A percentile compares a stretch with the other conserved stretches of the same genome.
Evolutionary conservation across 2,888 invertebrate species (phyloP).

Genomic region (Ectobius pallidus): DNA sequence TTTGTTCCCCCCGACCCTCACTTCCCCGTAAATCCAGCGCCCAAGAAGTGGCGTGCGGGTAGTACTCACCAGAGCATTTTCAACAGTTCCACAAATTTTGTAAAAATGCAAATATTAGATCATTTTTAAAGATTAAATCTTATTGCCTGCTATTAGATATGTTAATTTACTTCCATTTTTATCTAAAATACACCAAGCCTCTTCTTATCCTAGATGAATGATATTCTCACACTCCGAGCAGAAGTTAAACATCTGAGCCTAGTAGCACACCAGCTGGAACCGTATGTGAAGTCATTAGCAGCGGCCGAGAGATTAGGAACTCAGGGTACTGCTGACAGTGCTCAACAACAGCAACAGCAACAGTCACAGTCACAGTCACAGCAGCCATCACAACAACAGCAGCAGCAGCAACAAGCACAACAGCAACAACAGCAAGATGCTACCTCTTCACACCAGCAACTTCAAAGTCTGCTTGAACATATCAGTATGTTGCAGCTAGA

Average conservation of each 20-base stretch:
- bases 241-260: slow-evolving; percentile 69
- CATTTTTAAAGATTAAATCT: too few relatives aligned
- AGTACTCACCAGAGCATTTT: too few relatives aligned
- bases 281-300: slow-evolving; percentile 65
- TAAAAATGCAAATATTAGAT: too few relatives aligned
- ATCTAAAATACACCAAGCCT: too few relatives aligned
- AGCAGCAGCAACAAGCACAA: slow-evolving; percentile 35
- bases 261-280: slow-evolving; percentile 68
- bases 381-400: slow-evolving; percentile 55
- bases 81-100: too few relatives aligned
- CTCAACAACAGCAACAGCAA: slow-evolving; percentile 49
- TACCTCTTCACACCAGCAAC: slow-evolving; percentile 53
- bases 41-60: too few relatives aligned
- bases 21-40: too few relatives aligned
- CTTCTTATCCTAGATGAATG: slow-evolving; percentile 72
- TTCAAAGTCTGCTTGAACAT: slow-evolving; percentile 62
- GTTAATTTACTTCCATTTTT: too few relatives aligned
- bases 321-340: slow-evolving; percentile 51
- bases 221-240: slow-evolving; percentile 66
- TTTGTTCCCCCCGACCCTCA: too few relatives aligned
- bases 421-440: slow-evolving; percentile 38
- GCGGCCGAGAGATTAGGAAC: slow-evolving; percentile 48
- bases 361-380: slow-evolving; percentile 31
- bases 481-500: slow-evolving; percentile 55
- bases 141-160: too few relatives aligned